Evolutionary conservation across 2,113 vertebrate genomes (phyloP).

Genomic region (Podarcis muralis): DNA sequence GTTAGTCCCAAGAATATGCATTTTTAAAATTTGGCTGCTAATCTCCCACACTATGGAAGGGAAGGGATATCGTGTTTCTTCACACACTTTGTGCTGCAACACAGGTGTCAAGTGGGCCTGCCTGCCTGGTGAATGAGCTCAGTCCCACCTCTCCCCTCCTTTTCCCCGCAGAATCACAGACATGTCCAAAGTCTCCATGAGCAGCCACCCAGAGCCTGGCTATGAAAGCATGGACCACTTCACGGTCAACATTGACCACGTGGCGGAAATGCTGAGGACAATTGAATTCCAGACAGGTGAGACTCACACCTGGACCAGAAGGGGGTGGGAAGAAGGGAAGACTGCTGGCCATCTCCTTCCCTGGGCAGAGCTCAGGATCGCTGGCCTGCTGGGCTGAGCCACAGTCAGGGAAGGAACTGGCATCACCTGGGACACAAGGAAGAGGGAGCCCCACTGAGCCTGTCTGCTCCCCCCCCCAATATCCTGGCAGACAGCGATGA

Average conservation of each 20-base stretch:
- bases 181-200: conserved; percentile 77
- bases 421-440: too few species aligned
- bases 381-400: too few species aligned
- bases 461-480: too few species aligned
- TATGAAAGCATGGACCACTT: conserved; percentile 89
- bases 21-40: too few species aligned
- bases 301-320: not conserved
- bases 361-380: too few species aligned
- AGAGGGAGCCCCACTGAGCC: too few species aligned
- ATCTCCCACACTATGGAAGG: not conserved
- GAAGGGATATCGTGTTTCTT: not conserved
- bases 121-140: not conserved
- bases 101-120: not conserved
- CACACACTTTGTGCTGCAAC: not conserved
- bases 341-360: too few species aligned
- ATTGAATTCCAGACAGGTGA: conserved; percentile 86
- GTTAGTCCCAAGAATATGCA: too few species aligned
- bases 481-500: too few species aligned
- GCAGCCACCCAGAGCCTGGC: conserved; percentile 78
- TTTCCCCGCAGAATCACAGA: conserved; percentile 78
- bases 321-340: too few species aligned
- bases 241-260: conserved; percentile 77
- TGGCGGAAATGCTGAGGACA: conserved; percentile 81
- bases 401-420: too few species aligned
- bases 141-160: not conserved